These are phyloP conservation scores for Dasysyrphus albostriatus DNA, from an alignment of 2,888 invertebrate genomes.

Conservation along the genomic window DNA sequence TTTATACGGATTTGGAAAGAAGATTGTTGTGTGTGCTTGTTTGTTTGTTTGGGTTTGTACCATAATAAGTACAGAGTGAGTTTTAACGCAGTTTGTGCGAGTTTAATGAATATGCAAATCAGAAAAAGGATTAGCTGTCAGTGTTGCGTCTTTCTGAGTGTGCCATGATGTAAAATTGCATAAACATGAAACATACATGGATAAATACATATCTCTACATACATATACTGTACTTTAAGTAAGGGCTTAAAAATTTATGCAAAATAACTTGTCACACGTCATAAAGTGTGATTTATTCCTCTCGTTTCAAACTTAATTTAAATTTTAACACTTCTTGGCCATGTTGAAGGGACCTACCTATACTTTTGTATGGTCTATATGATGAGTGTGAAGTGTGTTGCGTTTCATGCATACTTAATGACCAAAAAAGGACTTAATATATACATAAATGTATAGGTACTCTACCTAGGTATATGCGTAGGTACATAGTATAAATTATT, in stretches of 20 bases:
- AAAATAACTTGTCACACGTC: conserved; percentile 72
- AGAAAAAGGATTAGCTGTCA: conserved; percentile 57
- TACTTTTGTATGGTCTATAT: neutral
- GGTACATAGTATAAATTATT: conserved; percentile 1
- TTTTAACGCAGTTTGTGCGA: conserved; percentile 16
- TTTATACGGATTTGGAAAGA: neutral
- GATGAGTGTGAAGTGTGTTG: conserved; percentile 25
- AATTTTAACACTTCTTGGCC: conserved; percentile 70
- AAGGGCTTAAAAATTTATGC: conserved; percentile 53
- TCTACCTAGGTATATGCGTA: neutral
- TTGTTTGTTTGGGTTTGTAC: conserved; percentile 2
- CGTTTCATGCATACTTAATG: conserved; percentile 67
- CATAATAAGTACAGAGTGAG: neutral
- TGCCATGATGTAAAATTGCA: conserved; percentile 41
- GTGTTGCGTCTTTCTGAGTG: conserved; percentile 4
- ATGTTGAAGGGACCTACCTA: neutral
- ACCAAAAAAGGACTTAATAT: conserved; percentile 24
- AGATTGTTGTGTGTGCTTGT: conserved; percentile 9
- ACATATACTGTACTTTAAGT: neutral
- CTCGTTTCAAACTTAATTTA: conserved; percentile 63
- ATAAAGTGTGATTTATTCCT: conserved; percentile 71
- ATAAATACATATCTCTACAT: no score
- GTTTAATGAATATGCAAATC: conserved; percentile 65
- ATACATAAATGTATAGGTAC: neutral
- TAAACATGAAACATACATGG: neutral